A percentile compares a stretch with the other conserved stretches of the same genome.
These are phyloP conservation scores for Ferrisia virgata DNA, from an alignment of 2,888 invertebrate species.

Conservation along the genomic window DNA sequence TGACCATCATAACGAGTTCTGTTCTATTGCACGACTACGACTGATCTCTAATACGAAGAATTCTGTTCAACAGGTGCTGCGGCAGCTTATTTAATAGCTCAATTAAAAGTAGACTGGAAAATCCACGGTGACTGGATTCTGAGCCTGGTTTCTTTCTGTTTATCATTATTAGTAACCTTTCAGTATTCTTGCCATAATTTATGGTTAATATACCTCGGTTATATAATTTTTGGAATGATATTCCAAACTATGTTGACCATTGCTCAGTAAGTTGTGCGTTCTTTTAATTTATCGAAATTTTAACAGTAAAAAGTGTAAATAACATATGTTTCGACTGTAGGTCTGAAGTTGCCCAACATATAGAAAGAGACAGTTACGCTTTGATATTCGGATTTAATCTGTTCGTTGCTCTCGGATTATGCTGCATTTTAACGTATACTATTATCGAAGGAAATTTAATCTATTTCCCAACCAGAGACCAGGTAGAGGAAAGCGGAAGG, in stretches of 20 bases:
- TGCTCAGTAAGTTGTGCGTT: conserved; percentile 75
- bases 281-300: too few species aligned
- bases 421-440: neutral
- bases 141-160: conserved; percentile 45
- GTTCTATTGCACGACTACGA: neutral
- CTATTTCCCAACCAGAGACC: conserved; percentile 33
- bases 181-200: conserved; percentile 61
- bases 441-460: conserved; percentile 40
- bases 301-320: too few species aligned
- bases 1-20: neutral
- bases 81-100: conserved; percentile 47
- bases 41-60: neutral
- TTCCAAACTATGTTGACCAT: conserved; percentile 78
- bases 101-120: conserved; percentile 47
- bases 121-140: conserved; percentile 47
- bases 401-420: conserved; percentile 36
- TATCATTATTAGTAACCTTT: conserved; percentile 55
- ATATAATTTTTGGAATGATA: conserved; percentile 70
- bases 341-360: conserved; percentile 42
- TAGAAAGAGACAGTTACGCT: conserved; percentile 45
- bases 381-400: conserved; percentile 47
- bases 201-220: conserved; percentile 70
- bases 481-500: conserved; percentile 5
- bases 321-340: conserved; percentile 33
- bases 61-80: conserved; percentile 45